Base-by-base conservation (phyloP, 2,113 vertebrate genomes). In the Hippoglossus stenolepis region DNA sequence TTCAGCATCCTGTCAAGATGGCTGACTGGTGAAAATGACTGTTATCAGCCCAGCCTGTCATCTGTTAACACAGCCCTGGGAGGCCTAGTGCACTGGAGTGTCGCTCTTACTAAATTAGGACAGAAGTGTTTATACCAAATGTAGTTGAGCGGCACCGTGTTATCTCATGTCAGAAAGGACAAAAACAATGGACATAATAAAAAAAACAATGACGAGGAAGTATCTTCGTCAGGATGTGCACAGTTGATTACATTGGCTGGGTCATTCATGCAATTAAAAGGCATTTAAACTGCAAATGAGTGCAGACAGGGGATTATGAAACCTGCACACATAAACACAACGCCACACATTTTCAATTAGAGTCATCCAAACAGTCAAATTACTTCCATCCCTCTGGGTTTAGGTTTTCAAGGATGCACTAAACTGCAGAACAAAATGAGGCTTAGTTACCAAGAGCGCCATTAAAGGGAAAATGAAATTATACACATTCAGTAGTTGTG, bases 1-100 rank as follows among this genome's bases (percentile, higher is more conserved):
- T 89, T 88, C 75, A 86, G 89, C 86, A 82, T 88, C 81, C 88
- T 81, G 86, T 93, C 85, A 90, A 90, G 85, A 91, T 92, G 88
- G 92, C 87, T 88, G 88, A 90, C 90, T 90, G 77, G 79, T 91
- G 91, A 85, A 91, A 91, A 92, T 90, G 81, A 92, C 89, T 89
- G 83, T 91, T 88, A 92, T 93, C 90, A 91, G 73, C 73, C 53
- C 66, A 59, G 81, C 77, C 73, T 81, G 88, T 90, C 89, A 88
- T 87, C 87, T 84, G 88, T 84, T 91, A 89, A 88, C 73, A 75
- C 75, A 88, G 71, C 75, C 60, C 74, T 77, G 7, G 70, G 89
- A 88, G 83, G 77, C 79, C 77, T 65, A 75, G 57, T 82, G 86
- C 75, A 85, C 75, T 70, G 69, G 69, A 79, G 75, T 24, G 65